These are phyloP conservation scores for Ormyrus rosae DNA, from an alignment of 2,888 invertebrate species.

Conservation along the genomic window DNA sequence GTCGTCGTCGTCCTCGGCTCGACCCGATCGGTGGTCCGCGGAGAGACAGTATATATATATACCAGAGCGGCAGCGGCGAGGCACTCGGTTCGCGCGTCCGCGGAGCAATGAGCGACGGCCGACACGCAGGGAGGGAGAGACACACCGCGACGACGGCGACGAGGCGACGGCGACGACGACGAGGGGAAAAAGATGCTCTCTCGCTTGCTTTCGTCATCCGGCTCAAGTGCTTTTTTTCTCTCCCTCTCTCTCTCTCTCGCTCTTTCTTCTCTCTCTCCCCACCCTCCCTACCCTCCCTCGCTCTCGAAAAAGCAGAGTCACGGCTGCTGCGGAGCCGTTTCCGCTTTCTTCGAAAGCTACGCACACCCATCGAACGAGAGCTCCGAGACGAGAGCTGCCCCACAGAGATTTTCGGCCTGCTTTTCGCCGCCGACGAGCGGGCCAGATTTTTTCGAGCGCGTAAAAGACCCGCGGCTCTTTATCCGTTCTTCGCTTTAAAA, in stretches of 20 bases:
- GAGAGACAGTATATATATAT: background rate
- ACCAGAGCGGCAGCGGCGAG: background rate
- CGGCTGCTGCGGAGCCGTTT: constrained; percentile 11
- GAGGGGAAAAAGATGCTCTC: constrained; percentile 53
- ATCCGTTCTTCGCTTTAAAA: constrained; percentile 3
- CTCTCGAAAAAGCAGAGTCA: background rate
- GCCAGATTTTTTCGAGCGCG: background rate
- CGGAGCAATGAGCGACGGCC: constrained; percentile 38
- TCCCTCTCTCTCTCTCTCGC: constrained; percentile 13
- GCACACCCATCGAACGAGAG: background rate
- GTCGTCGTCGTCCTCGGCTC: background rate
- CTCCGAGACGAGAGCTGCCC: no score
- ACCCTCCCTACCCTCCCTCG: background rate
- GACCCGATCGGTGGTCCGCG: background rate
- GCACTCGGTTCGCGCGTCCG: constrained; percentile 25
- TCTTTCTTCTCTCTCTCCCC: background rate
- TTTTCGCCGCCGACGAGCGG: background rate
- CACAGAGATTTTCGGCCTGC: background rate
- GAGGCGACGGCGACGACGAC: constrained; percentile 11
- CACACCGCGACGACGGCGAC: constrained; percentile 15
- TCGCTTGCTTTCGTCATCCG: constrained; percentile 47
- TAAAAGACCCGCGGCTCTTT: background rate
- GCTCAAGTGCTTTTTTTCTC: constrained; percentile 32
- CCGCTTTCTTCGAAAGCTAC: background rate
- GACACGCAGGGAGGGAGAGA: constrained; percentile 3